A percentile compares a stretch with the other conserved stretches of the same genome.
Evolutionary conservation across 2,888 invertebrate genomes (phyloP).

Genomic region (Drosophila recens): DNA sequence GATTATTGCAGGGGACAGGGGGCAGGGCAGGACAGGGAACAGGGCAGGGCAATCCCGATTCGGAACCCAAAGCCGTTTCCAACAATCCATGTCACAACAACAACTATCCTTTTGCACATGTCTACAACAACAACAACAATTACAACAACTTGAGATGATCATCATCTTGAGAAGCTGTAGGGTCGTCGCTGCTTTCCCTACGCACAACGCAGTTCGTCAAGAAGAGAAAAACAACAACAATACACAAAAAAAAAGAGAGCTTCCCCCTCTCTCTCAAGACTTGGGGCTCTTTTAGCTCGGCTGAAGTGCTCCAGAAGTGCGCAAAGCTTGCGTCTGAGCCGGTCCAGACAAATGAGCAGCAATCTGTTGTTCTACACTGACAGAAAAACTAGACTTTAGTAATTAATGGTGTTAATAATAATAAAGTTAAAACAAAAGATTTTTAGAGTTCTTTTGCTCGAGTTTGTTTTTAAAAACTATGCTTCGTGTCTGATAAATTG

Average conservation of each 20-base stretch:
- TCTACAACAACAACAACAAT: constrained; percentile 28
- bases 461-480: not conserved
- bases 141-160: constrained; percentile 14
- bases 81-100: constrained; percentile 54
- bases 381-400: too few species aligned
- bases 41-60: constrained; percentile 60
- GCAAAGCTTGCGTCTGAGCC: constrained; percentile 78
- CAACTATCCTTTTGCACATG: constrained; percentile 67
- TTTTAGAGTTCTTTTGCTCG: too few species aligned
- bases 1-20: constrained; percentile 49
- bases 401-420: too few species aligned
- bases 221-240: constrained; percentile 22
- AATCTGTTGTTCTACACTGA: not conserved
- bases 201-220: constrained; percentile 59
- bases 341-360: constrained; percentile 78
- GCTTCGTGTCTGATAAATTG: not conserved
- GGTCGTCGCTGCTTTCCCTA: constrained; percentile 53
- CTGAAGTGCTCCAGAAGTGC: constrained; percentile 80
- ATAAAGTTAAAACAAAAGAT: too few species aligned
- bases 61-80: constrained; percentile 18
- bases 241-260: constrained; percentile 27
- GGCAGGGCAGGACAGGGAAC: constrained; percentile 44
- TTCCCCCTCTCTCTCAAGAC: constrained; percentile 5
- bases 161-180: constrained; percentile 25
- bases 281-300: constrained; percentile 51